Evolutionary conservation across 2,888 invertebrate species (phyloP).

Genomic region (Megalurothrips usitatus): DNA sequence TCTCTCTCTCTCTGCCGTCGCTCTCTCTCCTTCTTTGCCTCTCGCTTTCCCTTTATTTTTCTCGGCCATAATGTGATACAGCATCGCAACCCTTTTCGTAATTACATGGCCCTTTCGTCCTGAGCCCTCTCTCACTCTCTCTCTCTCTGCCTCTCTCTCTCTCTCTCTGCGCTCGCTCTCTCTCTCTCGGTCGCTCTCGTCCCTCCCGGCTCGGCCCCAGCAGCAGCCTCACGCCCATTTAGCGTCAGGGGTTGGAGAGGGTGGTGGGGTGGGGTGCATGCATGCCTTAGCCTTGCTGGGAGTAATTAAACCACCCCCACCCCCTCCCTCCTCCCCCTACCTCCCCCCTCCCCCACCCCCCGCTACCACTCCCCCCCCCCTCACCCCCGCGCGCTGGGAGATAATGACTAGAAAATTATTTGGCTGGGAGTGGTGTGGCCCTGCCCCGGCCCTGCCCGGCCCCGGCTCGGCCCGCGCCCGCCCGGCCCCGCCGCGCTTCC

Average conservation of each 20-base stretch:
- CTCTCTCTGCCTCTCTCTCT: slow-evolving; percentile 13
- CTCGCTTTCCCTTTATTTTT: slow-evolving; percentile 1
- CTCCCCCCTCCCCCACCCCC: slow-evolving; percentile 32
- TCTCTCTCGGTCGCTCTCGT: neutral
- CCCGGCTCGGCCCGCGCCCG: neutral
- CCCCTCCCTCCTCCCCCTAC: neutral
- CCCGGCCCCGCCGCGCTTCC: neutral
- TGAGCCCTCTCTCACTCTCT: neutral
- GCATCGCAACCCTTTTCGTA: slow-evolving; percentile 24
- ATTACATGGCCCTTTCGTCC: slow-evolving; percentile 29
- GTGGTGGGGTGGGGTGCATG: neutral
- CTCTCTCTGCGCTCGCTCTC: slow-evolving; percentile 3
- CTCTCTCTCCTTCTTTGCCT: neutral
- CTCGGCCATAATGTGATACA: slow-evolving; percentile 19
- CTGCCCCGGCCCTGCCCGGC: neutral
- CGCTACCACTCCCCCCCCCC: slow-evolving; percentile 12
- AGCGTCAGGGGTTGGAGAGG: slow-evolving; percentile 15
- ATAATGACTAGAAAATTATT: slow-evolving; percentile 37
- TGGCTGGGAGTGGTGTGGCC: slow-evolving; percentile 8
- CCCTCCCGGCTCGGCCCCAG: neutral
- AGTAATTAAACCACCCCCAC: slow-evolving; percentile 13
- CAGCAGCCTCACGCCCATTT: slow-evolving; percentile 17
- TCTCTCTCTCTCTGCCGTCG: too few species aligned
- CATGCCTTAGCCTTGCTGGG: slow-evolving; percentile 21
- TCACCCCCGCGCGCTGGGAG: slow-evolving; percentile 30